Conservation (phyloP, 2,888 invertebrate genomes). For the Silvanus unidentatus region DNA sequence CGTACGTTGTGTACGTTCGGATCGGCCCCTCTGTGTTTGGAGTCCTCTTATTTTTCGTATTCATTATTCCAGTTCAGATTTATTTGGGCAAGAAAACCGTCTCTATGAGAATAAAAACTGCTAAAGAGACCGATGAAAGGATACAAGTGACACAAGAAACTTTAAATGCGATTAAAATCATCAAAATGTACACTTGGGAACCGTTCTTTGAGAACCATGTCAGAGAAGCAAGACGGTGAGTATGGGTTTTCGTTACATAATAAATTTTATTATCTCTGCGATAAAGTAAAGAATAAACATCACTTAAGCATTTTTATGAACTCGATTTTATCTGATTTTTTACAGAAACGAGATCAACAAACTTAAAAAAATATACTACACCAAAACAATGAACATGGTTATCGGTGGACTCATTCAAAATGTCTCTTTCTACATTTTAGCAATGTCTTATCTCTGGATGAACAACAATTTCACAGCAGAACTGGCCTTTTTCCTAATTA, state of each 20-base stretch:
- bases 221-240: constrained; percentile 27
- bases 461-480: constrained; percentile 28
- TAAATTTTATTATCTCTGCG: too few species aligned
- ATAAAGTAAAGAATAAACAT: too few species aligned
- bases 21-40: constrained; percentile 50
- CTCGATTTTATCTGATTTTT: constrained; percentile 14
- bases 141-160: constrained; percentile 28
- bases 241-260: constrained; percentile 4
- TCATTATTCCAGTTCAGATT: constrained; percentile 39
- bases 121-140: constrained; percentile 27
- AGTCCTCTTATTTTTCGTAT: constrained; percentile 50
- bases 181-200: constrained; percentile 34
- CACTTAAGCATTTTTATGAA: too few species aligned
- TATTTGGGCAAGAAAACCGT: constrained; percentile 20
- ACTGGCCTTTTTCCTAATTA: constrained; percentile 23
- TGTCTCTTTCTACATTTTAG: constrained; percentile 27
- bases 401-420: constrained; percentile 32
- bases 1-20: constrained; percentile 67
- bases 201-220: constrained; percentile 28
- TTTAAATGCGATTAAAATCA: constrained; percentile 29
- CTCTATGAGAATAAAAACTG: constrained; percentile 19
- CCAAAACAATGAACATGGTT: constrained; percentile 35
- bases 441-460: constrained; percentile 28
- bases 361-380: constrained; percentile 36
- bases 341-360: constrained; percentile 62